phyloP scores from a whole-genome alignment of 2,113 vertebrate genomes.

The Nothobranchius furzeri region DNA sequence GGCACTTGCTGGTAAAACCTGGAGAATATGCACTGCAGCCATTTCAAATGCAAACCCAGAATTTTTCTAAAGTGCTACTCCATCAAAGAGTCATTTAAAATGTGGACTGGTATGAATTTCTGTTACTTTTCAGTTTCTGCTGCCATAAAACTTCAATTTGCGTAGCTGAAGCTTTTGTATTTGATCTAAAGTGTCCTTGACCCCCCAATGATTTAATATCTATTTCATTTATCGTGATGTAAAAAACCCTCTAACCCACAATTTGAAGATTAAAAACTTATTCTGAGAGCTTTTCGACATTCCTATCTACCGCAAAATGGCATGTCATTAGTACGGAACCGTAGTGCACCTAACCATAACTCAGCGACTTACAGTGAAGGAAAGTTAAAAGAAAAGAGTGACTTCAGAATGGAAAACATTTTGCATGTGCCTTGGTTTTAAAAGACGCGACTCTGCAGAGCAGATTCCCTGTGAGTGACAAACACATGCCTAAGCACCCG shows the following conservation, averaged over 20 bases:
- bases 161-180: neutral
- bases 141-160: neutral
- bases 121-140: neutral
- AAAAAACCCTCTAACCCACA: neutral
- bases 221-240: neutral
- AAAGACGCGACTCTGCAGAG: constrained; percentile 34
- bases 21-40: neutral
- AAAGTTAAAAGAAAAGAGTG: constrained; percentile 18
- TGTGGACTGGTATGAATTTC: too few species aligned
- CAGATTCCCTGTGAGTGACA: constrained; percentile 29
- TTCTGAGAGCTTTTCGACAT: constrained; percentile 18
- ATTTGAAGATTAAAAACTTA: constrained; percentile 13
- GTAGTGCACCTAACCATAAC: constrained; percentile 30
- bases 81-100: neutral
- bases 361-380: constrained; percentile 32
- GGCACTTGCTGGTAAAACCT: neutral
- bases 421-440: constrained; percentile 4
- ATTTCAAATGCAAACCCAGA: neutral
- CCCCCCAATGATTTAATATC: neutral
- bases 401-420: constrained; percentile 12
- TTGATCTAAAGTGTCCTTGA: neutral
- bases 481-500: constrained; percentile 33
- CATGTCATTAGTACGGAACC: constrained; percentile 21
- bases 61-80: neutral
- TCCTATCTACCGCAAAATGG: constrained; percentile 19